Conservation (phyloP, 2,888 invertebrate genomes). For the Pharmacophagus antenor region DNA sequence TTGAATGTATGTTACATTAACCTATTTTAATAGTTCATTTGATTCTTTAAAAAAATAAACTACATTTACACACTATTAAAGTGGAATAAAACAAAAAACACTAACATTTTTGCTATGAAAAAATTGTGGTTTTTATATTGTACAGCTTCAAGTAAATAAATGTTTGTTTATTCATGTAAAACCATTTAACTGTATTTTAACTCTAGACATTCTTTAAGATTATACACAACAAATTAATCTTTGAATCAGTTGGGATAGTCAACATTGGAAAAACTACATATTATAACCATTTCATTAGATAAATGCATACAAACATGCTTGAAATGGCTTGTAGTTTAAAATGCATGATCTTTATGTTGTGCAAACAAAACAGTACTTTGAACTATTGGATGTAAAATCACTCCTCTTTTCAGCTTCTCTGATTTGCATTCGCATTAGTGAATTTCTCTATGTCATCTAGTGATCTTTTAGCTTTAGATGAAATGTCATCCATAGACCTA, state of each 20-base stretch:
- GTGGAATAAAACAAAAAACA: conserved; percentile 15
- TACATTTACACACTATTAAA: conserved; percentile 13
- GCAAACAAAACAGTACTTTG: conserved; percentile 28
- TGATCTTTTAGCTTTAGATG: conserved; percentile 86
- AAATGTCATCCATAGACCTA: conserved; percentile 91
- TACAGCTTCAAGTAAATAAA: conserved; percentile 3
- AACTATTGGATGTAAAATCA: conserved; percentile 43
- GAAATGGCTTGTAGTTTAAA: conserved; percentile 21
- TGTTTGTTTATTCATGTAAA: conserved; percentile 13
- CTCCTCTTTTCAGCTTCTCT: conserved; percentile 79
- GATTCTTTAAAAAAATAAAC: conserved; percentile 7
- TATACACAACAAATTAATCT: conserved; percentile 13
- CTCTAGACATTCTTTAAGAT: not conserved
- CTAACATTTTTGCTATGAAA: conserved; percentile 10
- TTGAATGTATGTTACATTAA: conserved; percentile 3
- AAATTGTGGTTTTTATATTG: conserved; percentile 5
- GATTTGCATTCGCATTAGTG: conserved; percentile 74
- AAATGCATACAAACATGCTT: conserved; percentile 16
- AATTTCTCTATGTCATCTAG: conserved; percentile 87
- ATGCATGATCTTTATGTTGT: conserved; percentile 28
- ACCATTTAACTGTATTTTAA: conserved; percentile 14
- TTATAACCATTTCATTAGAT: conserved; percentile 16
- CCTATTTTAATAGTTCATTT: conserved; percentile 5
- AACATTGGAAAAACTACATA: conserved; percentile 23
- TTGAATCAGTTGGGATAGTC: conserved; percentile 12